Percentiles rank a stretch among this genome's conserved stretches.
Evolutionary conservation across 2,888 invertebrate species (phyloP).

Genomic region (Chloromyia formosa): DNA sequence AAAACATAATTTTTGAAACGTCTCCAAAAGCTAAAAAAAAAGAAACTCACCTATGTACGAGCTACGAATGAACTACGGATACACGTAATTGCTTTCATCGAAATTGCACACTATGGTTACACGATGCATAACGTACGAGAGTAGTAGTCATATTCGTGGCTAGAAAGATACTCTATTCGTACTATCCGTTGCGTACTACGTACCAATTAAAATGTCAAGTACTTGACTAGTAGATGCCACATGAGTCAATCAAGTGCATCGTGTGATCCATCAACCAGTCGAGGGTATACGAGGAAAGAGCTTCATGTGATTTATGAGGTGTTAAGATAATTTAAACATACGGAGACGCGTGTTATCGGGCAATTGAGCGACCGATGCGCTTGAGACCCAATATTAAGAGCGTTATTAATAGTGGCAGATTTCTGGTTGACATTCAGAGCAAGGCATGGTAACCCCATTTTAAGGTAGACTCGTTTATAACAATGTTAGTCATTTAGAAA

Average conservation of each 20-base stretch:
- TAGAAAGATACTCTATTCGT: not conserved
- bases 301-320: slow-evolving; percentile 23
- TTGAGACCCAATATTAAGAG: too few relatives aligned
- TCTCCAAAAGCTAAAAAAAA: not conserved
- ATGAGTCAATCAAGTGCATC: slow-evolving; percentile 7
- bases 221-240: not conserved
- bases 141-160: slow-evolving; percentile 2
- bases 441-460: too few relatives aligned
- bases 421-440: too few relatives aligned
- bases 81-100: slow-evolving; percentile 4
- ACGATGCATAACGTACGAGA: not conserved
- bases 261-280: not conserved
- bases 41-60: not conserved
- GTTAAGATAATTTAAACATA: slow-evolving; percentile 29
- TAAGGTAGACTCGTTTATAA: too few relatives aligned
- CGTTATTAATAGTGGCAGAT: too few relatives aligned
- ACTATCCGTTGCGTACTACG: not conserved
- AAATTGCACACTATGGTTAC: not conserved
- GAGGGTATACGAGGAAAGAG: slow-evolving; percentile 5
- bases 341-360: too few relatives aligned
- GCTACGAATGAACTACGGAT: not conserved
- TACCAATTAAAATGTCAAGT: slow-evolving; percentile 35
- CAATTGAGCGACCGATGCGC: too few relatives aligned
- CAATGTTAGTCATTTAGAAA: too few relatives aligned
- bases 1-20: not conserved